Percentiles rank a stretch among this genome's conserved stretches.
phyloP scores from a whole-genome alignment of 23 tunicate species.

The Aplidium turbinatum region DNA sequence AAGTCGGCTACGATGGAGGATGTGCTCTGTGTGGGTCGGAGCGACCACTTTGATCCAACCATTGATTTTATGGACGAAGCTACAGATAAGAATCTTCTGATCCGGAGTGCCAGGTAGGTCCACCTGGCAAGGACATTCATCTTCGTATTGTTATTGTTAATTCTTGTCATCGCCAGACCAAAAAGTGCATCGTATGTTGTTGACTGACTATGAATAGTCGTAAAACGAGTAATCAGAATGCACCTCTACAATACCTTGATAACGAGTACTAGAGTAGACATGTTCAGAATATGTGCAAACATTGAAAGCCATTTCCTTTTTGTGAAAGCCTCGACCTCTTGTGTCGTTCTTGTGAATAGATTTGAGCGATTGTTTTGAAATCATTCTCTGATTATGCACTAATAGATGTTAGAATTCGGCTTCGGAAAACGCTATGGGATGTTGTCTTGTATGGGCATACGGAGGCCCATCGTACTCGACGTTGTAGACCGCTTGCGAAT shows the following conservation, averaged over 20 bases:
- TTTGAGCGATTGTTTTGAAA: too few species aligned
- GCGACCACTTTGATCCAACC: slow-evolving; percentile 31
- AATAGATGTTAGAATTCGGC: too few species aligned
- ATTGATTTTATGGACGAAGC: slow-evolving; percentile 57
- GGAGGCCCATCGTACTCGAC: too few species aligned
- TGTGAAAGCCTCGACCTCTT: too few species aligned
- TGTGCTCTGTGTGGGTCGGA: slow-evolving; percentile 60
- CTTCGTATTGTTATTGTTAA: neutral
- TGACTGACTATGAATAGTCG: neutral
- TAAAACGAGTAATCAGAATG: neutral
- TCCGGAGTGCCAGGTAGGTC: slow-evolving; percentile 23
- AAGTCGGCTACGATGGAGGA: slow-evolving; percentile 46
- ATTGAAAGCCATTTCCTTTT: too few species aligned
- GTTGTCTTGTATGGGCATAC: too few species aligned
- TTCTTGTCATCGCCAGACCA: neutral
- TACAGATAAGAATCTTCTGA: slow-evolving; percentile 51
- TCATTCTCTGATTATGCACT: too few species aligned
- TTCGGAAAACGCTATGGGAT: too few species aligned
- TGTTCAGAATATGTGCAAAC: too few species aligned
- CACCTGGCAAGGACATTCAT: neutral
- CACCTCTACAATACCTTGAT: neutral
- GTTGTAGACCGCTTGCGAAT: too few species aligned
- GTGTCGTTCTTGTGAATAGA: too few species aligned
- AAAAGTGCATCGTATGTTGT: neutral
- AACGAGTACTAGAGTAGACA: too few species aligned